Percentiles rank a stretch among this genome's conserved stretches.
Conservation (phyloP, 2,797 vertebrate genomes). For the Lycodopsis pacificus region DNA sequence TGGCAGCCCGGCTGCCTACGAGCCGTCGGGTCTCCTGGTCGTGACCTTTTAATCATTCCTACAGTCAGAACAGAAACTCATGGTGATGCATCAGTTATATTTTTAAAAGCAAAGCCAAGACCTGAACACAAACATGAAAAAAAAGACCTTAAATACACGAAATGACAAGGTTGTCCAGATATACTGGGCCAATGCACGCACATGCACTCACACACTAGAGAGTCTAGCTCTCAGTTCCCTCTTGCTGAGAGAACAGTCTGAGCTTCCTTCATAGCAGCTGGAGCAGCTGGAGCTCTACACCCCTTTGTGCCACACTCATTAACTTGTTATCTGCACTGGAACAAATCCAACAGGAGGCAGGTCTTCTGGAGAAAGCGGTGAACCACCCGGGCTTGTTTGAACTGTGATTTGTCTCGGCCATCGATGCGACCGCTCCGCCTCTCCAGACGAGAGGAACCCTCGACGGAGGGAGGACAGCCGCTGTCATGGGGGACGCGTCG, state of each 20-base stretch:
- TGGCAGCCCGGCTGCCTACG: no score
- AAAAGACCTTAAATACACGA: background rate
- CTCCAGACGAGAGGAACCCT: slow-evolving; percentile 29
- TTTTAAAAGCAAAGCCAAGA: no score
- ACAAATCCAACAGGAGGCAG: background rate
- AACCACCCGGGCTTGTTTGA: slow-evolving; percentile 26
- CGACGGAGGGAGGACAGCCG: slow-evolving; percentile 46
- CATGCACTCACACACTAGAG: background rate
- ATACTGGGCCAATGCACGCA: background rate
- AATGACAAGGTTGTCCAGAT: background rate
- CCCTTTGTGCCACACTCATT: slow-evolving; percentile 1
- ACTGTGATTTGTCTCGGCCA: slow-evolving; percentile 39
- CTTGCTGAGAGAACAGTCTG: background rate
- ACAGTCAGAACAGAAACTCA: no score
- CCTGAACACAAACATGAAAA: background rate
- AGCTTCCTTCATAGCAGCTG: slow-evolving; percentile 40
- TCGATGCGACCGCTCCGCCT: background rate
- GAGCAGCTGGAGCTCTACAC: slow-evolving; percentile 34
- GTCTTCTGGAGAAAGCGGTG: background rate
- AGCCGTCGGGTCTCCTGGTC: no score
- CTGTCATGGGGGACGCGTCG: slow-evolving; percentile 41
- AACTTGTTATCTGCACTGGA: slow-evolving; percentile 26
- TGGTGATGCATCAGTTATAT: no score
- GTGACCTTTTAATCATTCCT: no score
- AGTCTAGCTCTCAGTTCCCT: background rate